Evolutionary conservation across 2,888 invertebrate genomes (phyloP), one percentile per base, ranked within the genome.

Genomic region (Rhorus exstirpatorius): DNA sequence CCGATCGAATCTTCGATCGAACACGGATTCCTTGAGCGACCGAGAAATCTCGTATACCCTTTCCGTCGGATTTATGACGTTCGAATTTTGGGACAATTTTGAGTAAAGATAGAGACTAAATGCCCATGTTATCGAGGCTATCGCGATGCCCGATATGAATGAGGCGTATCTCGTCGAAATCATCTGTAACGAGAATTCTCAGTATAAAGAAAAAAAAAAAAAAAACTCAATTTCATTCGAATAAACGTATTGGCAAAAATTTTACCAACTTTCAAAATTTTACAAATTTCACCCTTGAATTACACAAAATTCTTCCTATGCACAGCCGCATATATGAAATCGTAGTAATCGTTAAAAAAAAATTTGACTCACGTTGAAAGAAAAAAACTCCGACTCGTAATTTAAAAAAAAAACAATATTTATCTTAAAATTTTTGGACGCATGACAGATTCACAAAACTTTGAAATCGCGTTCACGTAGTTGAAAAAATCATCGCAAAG

Each of bases 81-180:
- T 89, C 12, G 88, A 89, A 83, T 91, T 93, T 84, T 93, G 92
- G 19, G 93, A 95, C 63, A 96, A 89, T 88, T 94, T 94, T 93
- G 95, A 95, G 89, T 96, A 97, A 51, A 97, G 93, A 89, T 96
- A 96, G 53, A 97, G 91, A 63, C 96, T 96, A 63, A 96, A 93
- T 49, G 94, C 94, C 97, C 97, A 97, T 76, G 97, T 97, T 46
- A 95, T 90, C 0, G 96, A 97, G 0, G 97, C 96, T 90, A 96
- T 95, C 76, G 96, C 91, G 81, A 96, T 95, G 24, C 97, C 97
- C 92, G 95, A 95, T 44, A 96, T 89, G 91, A 97, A 97, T 0
- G 96, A 96, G 44, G 91, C 88, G 81, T 93, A 93, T 38, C 93
- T 90, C 58, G 92, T 93, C 2, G 92, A 90, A 78, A 90, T 90